Conservation (phyloP, 2,113 vertebrate genomes). For the Pygoscelis adeliae region DNA sequence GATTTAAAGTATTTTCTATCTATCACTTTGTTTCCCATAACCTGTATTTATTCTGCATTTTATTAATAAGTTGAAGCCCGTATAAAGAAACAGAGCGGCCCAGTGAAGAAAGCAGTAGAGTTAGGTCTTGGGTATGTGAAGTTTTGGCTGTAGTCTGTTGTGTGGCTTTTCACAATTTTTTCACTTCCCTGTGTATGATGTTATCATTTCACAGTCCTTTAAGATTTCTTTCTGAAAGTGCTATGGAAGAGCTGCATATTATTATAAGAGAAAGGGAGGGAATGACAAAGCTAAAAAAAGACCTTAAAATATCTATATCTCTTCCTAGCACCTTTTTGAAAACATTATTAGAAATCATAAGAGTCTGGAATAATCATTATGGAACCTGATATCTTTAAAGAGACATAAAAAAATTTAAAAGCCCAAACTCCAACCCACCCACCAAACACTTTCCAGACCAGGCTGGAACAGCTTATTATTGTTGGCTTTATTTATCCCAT, state of each 20-base stretch:
- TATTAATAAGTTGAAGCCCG: not conserved
- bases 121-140: not conserved
- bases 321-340: not conserved
- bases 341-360: not conserved
- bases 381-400: not conserved
- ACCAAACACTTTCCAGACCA: not conserved
- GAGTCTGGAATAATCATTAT: not conserved
- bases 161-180: not conserved
- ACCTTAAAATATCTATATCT: not conserved
- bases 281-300: not conserved
- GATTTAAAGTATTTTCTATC: not conserved
- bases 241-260: not conserved
- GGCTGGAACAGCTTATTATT: not conserved
- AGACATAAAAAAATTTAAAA: not conserved
- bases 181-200: not conserved
- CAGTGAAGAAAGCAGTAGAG: not conserved
- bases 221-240: not conserved
- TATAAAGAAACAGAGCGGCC: not conserved
- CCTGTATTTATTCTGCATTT: not conserved
- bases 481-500: not conserved
- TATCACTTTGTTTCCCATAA: not conserved
- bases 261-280: not conserved
- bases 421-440: not conserved
- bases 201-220: not conserved
- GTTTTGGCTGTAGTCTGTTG: not conserved